Conservation (phyloP, 2,113 vertebrate genomes). For the Sylvilagus bachmani region DNA sequence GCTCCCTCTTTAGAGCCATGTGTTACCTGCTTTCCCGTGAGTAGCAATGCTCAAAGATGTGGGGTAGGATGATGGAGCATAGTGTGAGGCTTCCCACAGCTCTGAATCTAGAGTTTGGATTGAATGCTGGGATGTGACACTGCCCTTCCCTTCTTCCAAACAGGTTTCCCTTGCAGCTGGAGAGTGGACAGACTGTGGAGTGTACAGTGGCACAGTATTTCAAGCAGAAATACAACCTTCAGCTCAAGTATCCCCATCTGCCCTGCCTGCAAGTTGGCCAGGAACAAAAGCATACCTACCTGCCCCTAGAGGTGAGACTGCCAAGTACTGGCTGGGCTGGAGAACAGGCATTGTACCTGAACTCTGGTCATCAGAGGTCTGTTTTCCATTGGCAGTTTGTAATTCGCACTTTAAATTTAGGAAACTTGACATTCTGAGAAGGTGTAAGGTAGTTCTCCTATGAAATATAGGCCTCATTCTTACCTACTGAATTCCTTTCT, state of each 20-base stretch:
- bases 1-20: slow-evolving; percentile 34
- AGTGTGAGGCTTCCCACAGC: neutral
- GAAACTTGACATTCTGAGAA: slow-evolving; percentile 53
- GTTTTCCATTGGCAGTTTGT: slow-evolving; percentile 19
- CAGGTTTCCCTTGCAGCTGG: slow-evolving; percentile 92
- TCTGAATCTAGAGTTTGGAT: neutral
- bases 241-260: slow-evolving; percentile 94
- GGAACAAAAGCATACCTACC: slow-evolving; percentile 99
- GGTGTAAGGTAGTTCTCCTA: neutral
- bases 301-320: slow-evolving; percentile 97
- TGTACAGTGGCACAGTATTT: slow-evolving; percentile 94
- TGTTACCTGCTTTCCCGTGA: slow-evolving; percentile 2
- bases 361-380: neutral
- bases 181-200: slow-evolving; percentile 93
- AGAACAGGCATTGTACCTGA: slow-evolving; percentile 26
- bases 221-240: slow-evolving; percentile 93
- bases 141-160: slow-evolving; percentile 63
- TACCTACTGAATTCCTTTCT: slow-evolving; percentile 28
- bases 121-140: slow-evolving; percentile 9
- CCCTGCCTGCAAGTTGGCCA: slow-evolving; percentile 99
- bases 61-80: slow-evolving; percentile 38
- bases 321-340: slow-evolving; percentile 18
- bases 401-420: slow-evolving; percentile 50
- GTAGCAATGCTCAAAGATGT: slow-evolving; percentile 16
- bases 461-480: slow-evolving; percentile 36